Base-by-base conservation (phyloP, 2,113 vertebrate genomes). In the Brevimyrus niger region DNA sequence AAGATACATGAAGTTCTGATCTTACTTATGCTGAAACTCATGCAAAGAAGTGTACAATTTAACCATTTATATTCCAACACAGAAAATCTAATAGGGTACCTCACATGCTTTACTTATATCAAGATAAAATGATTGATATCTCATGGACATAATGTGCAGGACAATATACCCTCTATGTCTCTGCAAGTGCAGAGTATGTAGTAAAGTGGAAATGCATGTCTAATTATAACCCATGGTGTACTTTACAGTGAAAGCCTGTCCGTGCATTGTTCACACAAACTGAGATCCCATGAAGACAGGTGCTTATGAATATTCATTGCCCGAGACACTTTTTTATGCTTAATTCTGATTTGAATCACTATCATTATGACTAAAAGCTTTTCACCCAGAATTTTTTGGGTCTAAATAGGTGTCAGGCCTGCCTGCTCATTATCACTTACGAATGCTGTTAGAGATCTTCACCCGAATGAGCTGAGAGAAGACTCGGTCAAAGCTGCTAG, bases 291-390 rank as follows among this genome's bases (percentile, higher is more conserved):
- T 87, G 35, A 65, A 87, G 87, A 61, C 53, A 61, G 87, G 87
- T 87, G 87, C 87, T 61, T 65, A 87, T 87, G 51, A 61, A 87
- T 87, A 87, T 87, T 61, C 87, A 61, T 65, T 11, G 38, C 47
- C 51, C 44, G n/a, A 65, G 87, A 65, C 53, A 87, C 55, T 61
- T 42, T 58, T 61, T 61, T 53, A 58, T 87, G 35, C 61, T 65
- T 65, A 61, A 23, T 87, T 46, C 38, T 58, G 87, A 61, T 87
- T 44, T 42, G 35, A 87, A 87, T 87, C 87, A 46, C 87, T 87
- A 44, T 61, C 21, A 65, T 87, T 65, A 87, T 21, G 87, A 17
- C 53, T 87, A 65, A 44, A 87, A 87, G 23, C 87, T 87, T 58
- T 65, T 27, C 35, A 61, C 31, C 87, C 38, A 27, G 51, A 65